A percentile compares a stretch with the other conserved stretches of the same genome.
phyloP scores from a whole-genome alignment of 2,113 vertebrate genomes.

The Oreotragus oreotragus region DNA sequence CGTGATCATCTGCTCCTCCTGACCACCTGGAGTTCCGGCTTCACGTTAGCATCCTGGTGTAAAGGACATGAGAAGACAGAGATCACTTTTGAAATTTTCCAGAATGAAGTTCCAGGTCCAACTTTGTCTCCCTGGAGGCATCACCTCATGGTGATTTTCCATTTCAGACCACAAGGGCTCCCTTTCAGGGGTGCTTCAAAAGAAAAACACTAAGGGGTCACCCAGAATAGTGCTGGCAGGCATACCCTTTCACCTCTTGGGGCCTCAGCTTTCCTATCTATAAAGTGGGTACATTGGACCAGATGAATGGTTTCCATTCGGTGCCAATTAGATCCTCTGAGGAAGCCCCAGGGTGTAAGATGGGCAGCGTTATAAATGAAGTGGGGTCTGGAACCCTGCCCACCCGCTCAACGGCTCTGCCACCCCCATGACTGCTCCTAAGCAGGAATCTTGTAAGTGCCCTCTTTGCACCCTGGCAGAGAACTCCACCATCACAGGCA shows the following conservation, averaged over 20 bases:
- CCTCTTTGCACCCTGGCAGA: conserved; percentile 24
- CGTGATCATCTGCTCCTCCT: not conserved
- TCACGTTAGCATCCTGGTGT: not conserved
- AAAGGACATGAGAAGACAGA: not conserved
- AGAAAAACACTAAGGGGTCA: not conserved
- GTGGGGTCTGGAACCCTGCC: not conserved
- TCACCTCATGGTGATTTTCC: not conserved
- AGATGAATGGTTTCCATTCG: not conserved
- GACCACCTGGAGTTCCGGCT: not conserved
- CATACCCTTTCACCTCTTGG: not conserved
- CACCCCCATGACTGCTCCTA: not conserved
- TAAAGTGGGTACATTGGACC: not conserved
- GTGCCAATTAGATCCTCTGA: not conserved
- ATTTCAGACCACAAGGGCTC: not conserved
- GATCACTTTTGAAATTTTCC: not conserved
- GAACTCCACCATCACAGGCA: not conserved
- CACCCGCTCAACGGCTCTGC: not conserved
- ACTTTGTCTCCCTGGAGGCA: not conserved
- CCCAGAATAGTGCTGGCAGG: not conserved
- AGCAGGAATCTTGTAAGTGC: conserved; percentile 1
- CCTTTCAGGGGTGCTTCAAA: not conserved
- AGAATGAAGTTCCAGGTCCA: not conserved
- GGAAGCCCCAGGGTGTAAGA: not conserved
- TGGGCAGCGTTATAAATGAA: not conserved
- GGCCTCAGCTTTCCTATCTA: not conserved